phyloP scores from a whole-genome alignment of 92 coral and sea anemone genomes.

The Diadumene lineata region DNA sequence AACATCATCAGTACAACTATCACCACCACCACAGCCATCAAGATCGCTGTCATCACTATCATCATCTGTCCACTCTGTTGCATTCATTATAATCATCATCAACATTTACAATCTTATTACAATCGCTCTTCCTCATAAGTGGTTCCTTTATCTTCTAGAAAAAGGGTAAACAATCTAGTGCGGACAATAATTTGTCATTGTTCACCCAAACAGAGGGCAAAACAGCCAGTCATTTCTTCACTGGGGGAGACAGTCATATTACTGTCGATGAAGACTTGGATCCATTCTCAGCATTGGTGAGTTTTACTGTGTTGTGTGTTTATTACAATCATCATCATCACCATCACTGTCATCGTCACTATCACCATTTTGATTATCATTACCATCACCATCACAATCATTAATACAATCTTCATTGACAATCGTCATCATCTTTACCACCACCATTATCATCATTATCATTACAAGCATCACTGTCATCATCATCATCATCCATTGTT shows the following conservation, averaged over 20 bases:
- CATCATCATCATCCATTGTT: not conserved
- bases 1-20: not conserved
- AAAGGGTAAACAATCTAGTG: not conserved
- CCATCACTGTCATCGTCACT: not conserved
- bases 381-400: not conserved
- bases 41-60: not conserved
- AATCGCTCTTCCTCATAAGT: not conserved
- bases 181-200: not conserved
- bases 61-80: not conserved
- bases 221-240: constrained; percentile 42
- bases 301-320: not conserved
- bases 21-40: not conserved
- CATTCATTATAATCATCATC: not conserved
- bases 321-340: not conserved
- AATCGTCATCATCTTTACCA: not conserved
- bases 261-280: constrained; percentile 12
- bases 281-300: constrained; percentile 40
- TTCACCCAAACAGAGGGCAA: constrained; percentile 25
- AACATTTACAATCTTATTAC: not conserved
- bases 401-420: not conserved
- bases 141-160: not conserved
- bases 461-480: not conserved
- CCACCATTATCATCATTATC: not conserved
- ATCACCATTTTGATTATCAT: not conserved
- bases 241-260: constrained; percentile 8